phyloP scores from a whole-genome alignment of 2,888 invertebrate genomes.

The Colostygia pectinataria region DNA sequence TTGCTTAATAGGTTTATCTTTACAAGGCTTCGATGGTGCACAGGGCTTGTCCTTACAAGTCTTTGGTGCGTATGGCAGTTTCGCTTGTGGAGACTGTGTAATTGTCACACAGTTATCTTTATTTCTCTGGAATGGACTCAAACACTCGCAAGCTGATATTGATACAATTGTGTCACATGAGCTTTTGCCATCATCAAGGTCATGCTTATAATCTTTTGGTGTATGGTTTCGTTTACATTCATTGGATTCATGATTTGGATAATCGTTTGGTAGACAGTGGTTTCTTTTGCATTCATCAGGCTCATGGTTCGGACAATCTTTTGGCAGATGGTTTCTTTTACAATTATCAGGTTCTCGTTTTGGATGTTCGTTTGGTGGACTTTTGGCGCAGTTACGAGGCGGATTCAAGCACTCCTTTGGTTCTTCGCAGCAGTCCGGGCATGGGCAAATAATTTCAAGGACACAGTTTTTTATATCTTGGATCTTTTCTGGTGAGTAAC shows the following conservation, averaged over 20 bases:
- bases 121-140: background rate
- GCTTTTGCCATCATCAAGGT: background rate
- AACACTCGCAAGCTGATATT: background rate
- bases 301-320: no score
- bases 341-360: background rate
- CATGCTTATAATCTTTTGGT: background rate
- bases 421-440: conserved; percentile 5
- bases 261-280: background rate
- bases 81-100: no score
- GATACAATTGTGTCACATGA: background rate
- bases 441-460: conserved; percentile 12
- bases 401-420: no score
- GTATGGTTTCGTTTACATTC: conserved; percentile 2
- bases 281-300: no score
- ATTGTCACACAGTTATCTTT: no score
- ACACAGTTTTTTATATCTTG: conserved; percentile 8
- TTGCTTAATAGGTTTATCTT: background rate
- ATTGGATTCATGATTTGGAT: background rate
- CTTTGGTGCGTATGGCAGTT: no score
- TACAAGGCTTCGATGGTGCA: no score
- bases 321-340: no score
- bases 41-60: no score
- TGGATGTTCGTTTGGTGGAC: background rate
- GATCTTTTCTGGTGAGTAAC: conserved; percentile 10
- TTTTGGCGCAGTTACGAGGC: no score